Evolutionary conservation across 2,888 invertebrate species (phyloP).

Genomic region (Drosophila multiciliata): DNA sequence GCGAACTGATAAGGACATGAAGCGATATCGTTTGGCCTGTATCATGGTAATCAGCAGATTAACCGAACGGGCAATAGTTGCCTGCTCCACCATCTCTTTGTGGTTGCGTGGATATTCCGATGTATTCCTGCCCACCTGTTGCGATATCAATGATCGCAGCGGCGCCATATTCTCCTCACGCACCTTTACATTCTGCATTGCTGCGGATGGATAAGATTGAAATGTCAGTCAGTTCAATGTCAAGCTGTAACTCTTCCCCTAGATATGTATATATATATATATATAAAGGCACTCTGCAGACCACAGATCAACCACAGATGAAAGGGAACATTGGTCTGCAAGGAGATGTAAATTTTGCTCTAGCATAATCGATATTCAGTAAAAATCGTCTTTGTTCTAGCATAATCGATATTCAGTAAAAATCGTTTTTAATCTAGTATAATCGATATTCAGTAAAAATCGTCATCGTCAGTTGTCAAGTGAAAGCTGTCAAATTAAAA

Average conservation of each 20-base stretch:
- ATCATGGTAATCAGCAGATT: constrained; percentile 51
- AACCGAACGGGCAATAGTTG: constrained; percentile 19
- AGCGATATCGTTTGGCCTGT: constrained; percentile 56
- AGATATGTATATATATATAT: background rate
- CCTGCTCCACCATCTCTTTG: constrained; percentile 49
- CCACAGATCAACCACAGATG: background rate
- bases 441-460: too few relatives aligned
- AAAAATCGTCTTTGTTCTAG: background rate
- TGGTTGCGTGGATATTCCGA: constrained; percentile 48
- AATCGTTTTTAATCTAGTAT: too few relatives aligned
- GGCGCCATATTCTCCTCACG: constrained; percentile 48
- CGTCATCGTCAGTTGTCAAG: background rate
- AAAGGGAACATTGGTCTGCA: background rate
- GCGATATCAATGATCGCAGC: constrained; percentile 38
- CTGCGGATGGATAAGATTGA: constrained; percentile 5
- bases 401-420: background rate
- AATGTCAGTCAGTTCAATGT: background rate
- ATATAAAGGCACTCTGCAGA: background rate
- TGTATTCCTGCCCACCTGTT: background rate
- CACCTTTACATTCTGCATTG: background rate
- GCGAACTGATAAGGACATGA: constrained; percentile 45
- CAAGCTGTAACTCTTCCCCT: background rate
- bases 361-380: background rate
- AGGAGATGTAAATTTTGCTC: background rate
- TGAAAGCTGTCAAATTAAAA: background rate